Evolutionary conservation across 2,113 vertebrate genomes (phyloP).

Genomic region (Clarias batrachus): DNA sequence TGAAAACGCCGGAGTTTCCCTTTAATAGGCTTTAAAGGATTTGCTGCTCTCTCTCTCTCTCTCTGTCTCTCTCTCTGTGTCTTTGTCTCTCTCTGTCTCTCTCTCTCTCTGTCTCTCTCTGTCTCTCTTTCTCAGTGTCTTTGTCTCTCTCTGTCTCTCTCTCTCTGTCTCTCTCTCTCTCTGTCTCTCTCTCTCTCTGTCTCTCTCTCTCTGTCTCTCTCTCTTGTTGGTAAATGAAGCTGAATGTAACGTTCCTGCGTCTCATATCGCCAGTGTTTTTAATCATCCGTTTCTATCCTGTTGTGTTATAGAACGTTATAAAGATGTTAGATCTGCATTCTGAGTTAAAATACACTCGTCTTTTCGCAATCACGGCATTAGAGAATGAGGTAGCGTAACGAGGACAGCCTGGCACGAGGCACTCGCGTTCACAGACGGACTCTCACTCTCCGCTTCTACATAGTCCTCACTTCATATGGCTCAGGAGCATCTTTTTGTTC

Average conservation of each 20-base stretch:
- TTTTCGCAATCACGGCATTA: not conserved
- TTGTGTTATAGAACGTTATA: not conserved
- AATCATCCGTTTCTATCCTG: not conserved
- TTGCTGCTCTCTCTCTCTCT: slow-evolving; percentile 2
- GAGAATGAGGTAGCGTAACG: not conserved
- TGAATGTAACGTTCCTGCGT: not conserved
- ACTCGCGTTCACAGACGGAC: not conserved
- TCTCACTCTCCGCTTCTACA: not conserved
- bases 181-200: too few relatives aligned
- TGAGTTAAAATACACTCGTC: not conserved
- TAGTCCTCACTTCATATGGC: not conserved
- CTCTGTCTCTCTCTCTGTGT: too few relatives aligned
- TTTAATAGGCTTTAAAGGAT: not conserved
- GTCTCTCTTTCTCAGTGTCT: too few relatives aligned
- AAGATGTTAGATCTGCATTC: not conserved
- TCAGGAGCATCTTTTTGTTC: not conserved
- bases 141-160: too few relatives aligned
- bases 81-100: too few relatives aligned
- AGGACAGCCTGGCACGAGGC: not conserved
- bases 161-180: too few relatives aligned
- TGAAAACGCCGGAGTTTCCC: not conserved
- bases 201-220: too few relatives aligned
- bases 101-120: too few relatives aligned
- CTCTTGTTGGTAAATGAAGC: not conserved
- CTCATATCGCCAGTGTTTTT: not conserved